Conservation (phyloP, 2,888 invertebrate genomes). For the Ectemnius continuus region DNA sequence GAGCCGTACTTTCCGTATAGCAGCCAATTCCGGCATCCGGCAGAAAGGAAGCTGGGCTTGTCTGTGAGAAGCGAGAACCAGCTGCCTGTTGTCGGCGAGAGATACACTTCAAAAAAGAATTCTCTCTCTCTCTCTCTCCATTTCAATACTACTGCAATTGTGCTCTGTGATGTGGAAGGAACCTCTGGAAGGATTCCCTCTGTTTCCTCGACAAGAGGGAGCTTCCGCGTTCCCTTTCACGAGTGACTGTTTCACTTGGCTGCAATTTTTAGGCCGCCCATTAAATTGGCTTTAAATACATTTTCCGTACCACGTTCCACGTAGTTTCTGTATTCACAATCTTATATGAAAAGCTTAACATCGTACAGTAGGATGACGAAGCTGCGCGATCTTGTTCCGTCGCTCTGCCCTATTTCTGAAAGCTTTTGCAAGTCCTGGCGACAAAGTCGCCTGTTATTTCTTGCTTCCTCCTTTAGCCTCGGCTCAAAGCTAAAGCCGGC, state of each 20-base stretch:
- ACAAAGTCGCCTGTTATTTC: slow-evolving; percentile 14
- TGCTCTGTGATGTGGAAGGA: too few relatives aligned
- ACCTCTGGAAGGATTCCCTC: too few relatives aligned
- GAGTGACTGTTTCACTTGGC: too few relatives aligned
- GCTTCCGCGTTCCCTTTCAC: too few relatives aligned
- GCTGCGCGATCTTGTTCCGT: background rate
- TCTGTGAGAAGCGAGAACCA: background rate
- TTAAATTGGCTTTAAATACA: too few relatives aligned
- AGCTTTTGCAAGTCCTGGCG: slow-evolving; percentile 14
- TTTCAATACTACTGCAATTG: too few relatives aligned
- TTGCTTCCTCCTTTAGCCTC: background rate
- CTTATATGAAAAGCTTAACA: too few relatives aligned
- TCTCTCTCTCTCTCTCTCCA: background rate
- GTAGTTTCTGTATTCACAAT: too few relatives aligned
- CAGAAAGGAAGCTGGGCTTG: background rate
- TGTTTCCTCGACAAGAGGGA: background rate
- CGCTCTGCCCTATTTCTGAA: slow-evolving; percentile 23
- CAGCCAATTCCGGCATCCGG: slow-evolving; percentile 41
- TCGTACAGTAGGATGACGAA: too few relatives aligned
- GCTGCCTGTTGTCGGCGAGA: background rate
- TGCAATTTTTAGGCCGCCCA: too few relatives aligned
- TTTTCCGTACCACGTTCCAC: too few relatives aligned
- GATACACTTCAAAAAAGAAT: background rate
- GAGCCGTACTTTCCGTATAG: slow-evolving; percentile 30
- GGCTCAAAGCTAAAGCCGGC: too few relatives aligned